These are phyloP conservation scores for Cynaeus angustus DNA, from an alignment of 2,888 invertebrate species.

Conservation along the genomic window DNA sequence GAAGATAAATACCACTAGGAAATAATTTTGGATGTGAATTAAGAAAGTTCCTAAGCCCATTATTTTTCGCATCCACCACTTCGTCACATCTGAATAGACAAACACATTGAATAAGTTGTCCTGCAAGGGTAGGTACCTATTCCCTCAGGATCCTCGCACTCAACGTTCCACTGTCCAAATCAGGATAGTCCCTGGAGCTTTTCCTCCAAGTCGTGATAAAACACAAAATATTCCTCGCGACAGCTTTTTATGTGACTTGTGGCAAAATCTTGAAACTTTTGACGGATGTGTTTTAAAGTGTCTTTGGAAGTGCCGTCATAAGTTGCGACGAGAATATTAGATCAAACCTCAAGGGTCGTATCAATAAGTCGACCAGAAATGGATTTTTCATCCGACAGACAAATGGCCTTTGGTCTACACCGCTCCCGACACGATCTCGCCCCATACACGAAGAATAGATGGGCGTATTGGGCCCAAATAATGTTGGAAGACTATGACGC, in stretches of 20 bases:
- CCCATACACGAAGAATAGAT: conserved; percentile 52
- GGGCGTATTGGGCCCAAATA: conserved; percentile 24
- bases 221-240: conserved; percentile 66
- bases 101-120: conserved; percentile 67
- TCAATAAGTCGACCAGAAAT: conserved; percentile 73
- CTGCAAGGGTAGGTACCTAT: conserved; percentile 62
- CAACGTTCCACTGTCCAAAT: conserved; percentile 69
- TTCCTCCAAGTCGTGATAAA: conserved; percentile 66
- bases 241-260: conserved; percentile 58
- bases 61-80: conserved; percentile 25
- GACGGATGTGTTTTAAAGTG: conserved; percentile 70
- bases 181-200: conserved; percentile 65
- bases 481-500: conserved; percentile 26
- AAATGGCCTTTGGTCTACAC: conserved; percentile 69
- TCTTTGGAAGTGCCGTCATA: conserved; percentile 65
- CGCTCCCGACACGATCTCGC: conserved; percentile 58
- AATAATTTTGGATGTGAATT: conserved; percentile 54
- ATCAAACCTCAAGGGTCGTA: conserved; percentile 68
- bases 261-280: conserved; percentile 57
- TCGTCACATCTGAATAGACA: conserved; percentile 63
- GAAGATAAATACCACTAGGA: conserved; percentile 48
- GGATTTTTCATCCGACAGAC: conserved; percentile 73
- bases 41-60: conserved; percentile 33
- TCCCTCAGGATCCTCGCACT: conserved; percentile 66
- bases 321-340: conserved; percentile 68